Evolutionary conservation across 2,113 vertebrate species (phyloP).

Genomic region (Rhinogobius similis): DNA sequence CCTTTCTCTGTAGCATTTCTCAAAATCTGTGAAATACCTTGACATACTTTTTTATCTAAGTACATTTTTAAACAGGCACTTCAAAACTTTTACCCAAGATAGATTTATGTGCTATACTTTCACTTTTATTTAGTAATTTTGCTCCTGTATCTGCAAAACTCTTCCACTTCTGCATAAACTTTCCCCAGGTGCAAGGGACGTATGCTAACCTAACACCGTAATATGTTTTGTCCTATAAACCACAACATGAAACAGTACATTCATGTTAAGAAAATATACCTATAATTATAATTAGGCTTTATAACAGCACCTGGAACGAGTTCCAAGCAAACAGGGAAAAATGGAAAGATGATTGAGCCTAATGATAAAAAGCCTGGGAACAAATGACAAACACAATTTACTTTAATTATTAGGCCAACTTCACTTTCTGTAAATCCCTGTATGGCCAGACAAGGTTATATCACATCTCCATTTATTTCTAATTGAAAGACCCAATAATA

Average conservation of each 20-base stretch:
- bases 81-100: too few species aligned
- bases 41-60: too few species aligned
- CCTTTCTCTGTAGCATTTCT: too few species aligned
- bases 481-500: background rate
- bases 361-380: background rate
- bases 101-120: too few species aligned
- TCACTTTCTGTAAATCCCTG: background rate
- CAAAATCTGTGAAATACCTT: too few species aligned
- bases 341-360: background rate
- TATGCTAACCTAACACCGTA: background rate
- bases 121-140: too few species aligned
- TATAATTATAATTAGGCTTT: background rate
- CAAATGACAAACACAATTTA: background rate
- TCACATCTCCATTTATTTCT: background rate
- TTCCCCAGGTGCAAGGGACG: background rate
- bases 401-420: background rate
- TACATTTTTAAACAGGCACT: too few species aligned
- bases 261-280: background rate
- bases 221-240: background rate
- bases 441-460: background rate
- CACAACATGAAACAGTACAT: background rate
- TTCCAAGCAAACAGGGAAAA: background rate
- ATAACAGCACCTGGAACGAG: background rate
- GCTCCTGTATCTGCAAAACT: too few species aligned
- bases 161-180: too few species aligned